A percentile compares a stretch with the other conserved stretches of the same genome.
These are phyloP conservation scores for Larimichthys polyactis DNA, from an alignment of 2,113 vertebrate genomes.

Conservation along the genomic window DNA sequence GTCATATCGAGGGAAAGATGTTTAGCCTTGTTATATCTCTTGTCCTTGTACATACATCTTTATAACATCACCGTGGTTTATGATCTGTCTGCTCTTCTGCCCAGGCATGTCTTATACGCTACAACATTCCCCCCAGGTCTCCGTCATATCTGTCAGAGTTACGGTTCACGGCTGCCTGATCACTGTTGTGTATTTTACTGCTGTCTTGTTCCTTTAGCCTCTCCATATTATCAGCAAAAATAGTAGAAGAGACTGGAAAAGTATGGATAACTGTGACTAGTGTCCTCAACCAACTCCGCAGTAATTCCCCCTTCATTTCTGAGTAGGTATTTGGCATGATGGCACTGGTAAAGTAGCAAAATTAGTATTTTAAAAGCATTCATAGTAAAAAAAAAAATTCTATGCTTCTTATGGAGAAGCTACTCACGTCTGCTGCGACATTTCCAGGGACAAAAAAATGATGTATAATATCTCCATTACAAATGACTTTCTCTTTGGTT, in stretches of 20 bases:
- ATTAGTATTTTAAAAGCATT: no score
- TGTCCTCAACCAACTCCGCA: background rate
- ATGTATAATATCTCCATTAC: no score
- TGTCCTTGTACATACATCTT: background rate
- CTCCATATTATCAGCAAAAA: background rate
- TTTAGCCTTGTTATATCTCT: background rate
- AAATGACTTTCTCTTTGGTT: no score
- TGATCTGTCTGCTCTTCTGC: constrained; percentile 7
- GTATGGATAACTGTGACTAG: background rate
- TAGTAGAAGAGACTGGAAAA: background rate
- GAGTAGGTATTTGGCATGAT: no score
- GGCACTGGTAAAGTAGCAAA: no score
- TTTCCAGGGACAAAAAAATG: no score
- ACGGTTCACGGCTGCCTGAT: constrained; percentile 2
- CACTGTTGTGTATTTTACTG: background rate
- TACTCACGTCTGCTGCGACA: no score
- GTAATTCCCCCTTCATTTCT: no score
- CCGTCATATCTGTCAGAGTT: constrained; percentile 32
- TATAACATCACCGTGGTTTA: background rate
- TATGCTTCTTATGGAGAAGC: no score
- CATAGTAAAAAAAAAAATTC: no score
- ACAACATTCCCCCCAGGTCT: constrained; percentile 17
- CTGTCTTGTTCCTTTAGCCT: constrained; percentile 23
- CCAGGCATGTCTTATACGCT: background rate
- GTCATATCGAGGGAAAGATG: background rate